Base-by-base conservation (phyloP, 2,113 vertebrate species). In the Suricata suricatta region DNA sequence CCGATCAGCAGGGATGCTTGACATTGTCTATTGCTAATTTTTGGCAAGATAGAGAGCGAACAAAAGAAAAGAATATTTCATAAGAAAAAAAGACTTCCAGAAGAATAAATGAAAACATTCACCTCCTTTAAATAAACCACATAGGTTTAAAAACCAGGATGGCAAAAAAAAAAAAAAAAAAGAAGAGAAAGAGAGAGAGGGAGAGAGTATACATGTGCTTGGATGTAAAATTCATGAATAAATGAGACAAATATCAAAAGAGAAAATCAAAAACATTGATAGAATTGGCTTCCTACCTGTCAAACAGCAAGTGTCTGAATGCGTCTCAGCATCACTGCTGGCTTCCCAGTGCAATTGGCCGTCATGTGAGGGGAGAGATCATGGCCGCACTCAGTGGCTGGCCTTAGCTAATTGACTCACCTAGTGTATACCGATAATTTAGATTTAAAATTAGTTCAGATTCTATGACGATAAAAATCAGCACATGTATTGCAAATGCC, bases 261-360 rank as follows among this genome's bases (percentile, higher is more conserved):
- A 81, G 87, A 95, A 88, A 97, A 96, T 95, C 10, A 95, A 93
- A 97, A 80, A 16, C 19, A 44, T 92, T 21, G 89, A 84, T 90
- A 35, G 92, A 96, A 96, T 96, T 95, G 97, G 95, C 81, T 72
- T 93, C 96, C 96, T 60, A 21, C 94, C 44, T 93, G 5, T 96
- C 54, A 41, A 72, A 76, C 97, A 95, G 96, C 84, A 0, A 90
- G 84, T 2, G 44, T 10, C n/a, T 50, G 96, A 96, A 69, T 86
- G 84, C 77, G 7, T 90, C 76, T 96, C 92, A 66, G 94, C 74
- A 82, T 21, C 10, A 12, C 68, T 29, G 57, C 80, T 68, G 90
- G 64, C 69, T 96, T 92, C 50, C 68, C 79, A 96, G 69, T 88
- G 71, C 94, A 96, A 96, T 94, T 84, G 27, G 64, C n/a, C 87